Percentiles rank a stretch among this genome's conserved stretches.
phyloP scores from a whole-genome alignment of 2,113 vertebrate genomes.

The Pygoscelis antarcticus region DNA sequence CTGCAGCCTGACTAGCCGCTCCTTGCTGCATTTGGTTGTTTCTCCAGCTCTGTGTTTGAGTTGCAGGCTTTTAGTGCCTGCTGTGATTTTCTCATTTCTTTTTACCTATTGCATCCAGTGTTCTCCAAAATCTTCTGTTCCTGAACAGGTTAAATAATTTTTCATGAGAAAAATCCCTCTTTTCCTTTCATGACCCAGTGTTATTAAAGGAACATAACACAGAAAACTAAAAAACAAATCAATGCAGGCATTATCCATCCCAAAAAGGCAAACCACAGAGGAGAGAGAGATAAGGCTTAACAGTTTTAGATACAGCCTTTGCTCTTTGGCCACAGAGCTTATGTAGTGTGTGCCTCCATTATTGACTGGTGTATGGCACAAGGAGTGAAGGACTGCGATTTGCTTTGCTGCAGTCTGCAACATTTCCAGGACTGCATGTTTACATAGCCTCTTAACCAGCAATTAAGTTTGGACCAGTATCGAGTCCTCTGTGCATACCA shows the following conservation, averaged over 20 bases:
- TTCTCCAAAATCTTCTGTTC: neutral
- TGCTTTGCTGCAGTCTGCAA: neutral
- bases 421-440: neutral
- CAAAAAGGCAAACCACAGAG: neutral
- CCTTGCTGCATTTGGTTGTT: neutral
- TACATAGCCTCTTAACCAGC: neutral
- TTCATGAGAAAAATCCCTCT: neutral
- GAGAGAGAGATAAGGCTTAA: neutral
- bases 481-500: neutral
- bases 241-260: neutral
- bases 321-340: neutral
- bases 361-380: neutral
- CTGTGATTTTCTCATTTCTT: neutral
- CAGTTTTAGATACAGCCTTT: neutral
- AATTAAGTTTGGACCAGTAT: neutral
- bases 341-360: neutral
- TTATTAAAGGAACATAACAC: neutral
- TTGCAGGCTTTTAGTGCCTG: neutral
- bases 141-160: neutral
- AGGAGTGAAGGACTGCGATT: neutral
- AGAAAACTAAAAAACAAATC: neutral
- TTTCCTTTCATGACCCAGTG: neutral
- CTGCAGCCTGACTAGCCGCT: neutral
- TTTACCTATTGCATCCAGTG: neutral
- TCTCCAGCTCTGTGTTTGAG: neutral